Percentiles rank a stretch among this genome's conserved stretches.
Conservation (phyloP, 2,888 invertebrate species). For the Lypha dubia region DNA sequence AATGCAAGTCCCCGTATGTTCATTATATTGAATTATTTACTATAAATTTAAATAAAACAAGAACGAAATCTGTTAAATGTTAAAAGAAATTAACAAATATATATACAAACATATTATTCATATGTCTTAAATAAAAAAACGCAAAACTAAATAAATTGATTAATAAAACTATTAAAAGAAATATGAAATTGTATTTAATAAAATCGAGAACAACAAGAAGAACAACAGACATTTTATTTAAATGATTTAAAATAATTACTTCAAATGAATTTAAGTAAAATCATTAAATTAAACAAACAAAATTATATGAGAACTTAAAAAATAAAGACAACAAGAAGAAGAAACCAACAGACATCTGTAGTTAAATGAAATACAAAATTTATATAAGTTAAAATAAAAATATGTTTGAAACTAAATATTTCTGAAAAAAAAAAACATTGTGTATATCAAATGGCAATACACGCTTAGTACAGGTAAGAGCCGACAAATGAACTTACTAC, state of each 20-base stretch:
- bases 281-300: constrained; percentile 42
- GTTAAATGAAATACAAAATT: constrained; percentile 79
- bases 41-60: constrained; percentile 54
- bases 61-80: constrained; percentile 70
- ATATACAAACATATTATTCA: constrained; percentile 68
- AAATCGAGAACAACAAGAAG: constrained; percentile 25
- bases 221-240: constrained; percentile 68
- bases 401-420: constrained; percentile 79
- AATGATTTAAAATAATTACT: constrained; percentile 63
- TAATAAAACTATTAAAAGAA: constrained; percentile 29
- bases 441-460: constrained; percentile 45
- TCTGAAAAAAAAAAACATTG: constrained; percentile 48
- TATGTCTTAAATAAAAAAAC: constrained; percentile 64
- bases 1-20: constrained; percentile 51
- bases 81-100: constrained; percentile 56
- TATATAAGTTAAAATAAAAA: constrained; percentile 82
- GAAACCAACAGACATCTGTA: constrained; percentile 78
- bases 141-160: constrained; percentile 44
- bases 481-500: no score
- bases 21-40: constrained; percentile 60
- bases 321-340: constrained; percentile 60
- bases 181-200: constrained; percentile 59
- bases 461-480: constrained; percentile 28
- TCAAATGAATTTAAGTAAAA: constrained; percentile 70
- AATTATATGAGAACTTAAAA: constrained; percentile 67